phyloP scores from a whole-genome alignment of 1,140 invertebrate genomes.

The Coenobita brevimanus region DNA sequence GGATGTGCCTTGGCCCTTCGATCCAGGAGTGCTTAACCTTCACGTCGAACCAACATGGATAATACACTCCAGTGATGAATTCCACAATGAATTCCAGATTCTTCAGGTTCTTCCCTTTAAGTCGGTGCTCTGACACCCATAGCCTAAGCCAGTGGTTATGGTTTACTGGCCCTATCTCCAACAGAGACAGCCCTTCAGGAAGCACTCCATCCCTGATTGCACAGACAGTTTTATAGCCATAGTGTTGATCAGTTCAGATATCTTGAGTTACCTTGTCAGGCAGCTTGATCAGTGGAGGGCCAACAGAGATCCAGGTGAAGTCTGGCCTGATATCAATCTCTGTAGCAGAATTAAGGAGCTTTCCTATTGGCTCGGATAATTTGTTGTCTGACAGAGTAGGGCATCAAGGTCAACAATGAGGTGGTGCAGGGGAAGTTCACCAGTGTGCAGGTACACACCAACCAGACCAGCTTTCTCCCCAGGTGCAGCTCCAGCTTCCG shows the following conservation, averaged over 20 bases:
- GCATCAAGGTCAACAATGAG: slow-evolving; percentile 20
- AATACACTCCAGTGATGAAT: slow-evolving; percentile 43
- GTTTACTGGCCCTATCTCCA: slow-evolving; percentile 27
- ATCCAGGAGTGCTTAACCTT: slow-evolving; percentile 37
- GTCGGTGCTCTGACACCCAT: slow-evolving; percentile 32
- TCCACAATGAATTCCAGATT: slow-evolving; percentile 33
- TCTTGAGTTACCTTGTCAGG: slow-evolving; percentile 40
- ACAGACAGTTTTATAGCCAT: slow-evolving; percentile 35
- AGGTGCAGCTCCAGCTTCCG: slow-evolving; percentile 32
- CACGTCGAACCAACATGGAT: slow-evolving; percentile 31
- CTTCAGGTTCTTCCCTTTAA: too few relatives aligned
- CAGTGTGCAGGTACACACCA: slow-evolving; percentile 37
- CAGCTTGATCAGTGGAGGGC: slow-evolving; percentile 39
- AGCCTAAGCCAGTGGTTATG: slow-evolving; percentile 31
- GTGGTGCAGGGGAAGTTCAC: slow-evolving; percentile 22
- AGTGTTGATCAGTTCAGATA: slow-evolving; percentile 43
- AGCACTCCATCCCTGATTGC: slow-evolving; percentile 36
- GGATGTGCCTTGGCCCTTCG: slow-evolving; percentile 39
- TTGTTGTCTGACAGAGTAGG: slow-evolving; percentile 38
- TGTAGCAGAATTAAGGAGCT: slow-evolving; percentile 31
- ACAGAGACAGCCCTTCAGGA: slow-evolving; percentile 29
- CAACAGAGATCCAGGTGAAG: slow-evolving; percentile 43
- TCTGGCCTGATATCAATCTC: slow-evolving; percentile 38
- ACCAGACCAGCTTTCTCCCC: slow-evolving; percentile 46
- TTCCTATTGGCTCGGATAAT: slow-evolving; percentile 38